Evolutionary conservation across 2,888 invertebrate species (phyloP).

Genomic region (Tholera decimalis): DNA sequence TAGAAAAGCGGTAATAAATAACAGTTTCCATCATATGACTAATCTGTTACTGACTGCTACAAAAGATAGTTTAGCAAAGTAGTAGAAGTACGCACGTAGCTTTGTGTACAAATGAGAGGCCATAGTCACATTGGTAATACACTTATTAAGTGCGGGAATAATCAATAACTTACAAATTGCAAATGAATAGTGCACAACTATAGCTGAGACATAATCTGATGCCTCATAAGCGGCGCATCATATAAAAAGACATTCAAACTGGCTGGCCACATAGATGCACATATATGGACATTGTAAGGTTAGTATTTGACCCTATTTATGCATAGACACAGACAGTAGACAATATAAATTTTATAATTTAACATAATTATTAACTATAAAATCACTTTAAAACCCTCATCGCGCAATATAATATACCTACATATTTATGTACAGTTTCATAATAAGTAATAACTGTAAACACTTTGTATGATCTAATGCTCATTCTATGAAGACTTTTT

Average conservation of each 20-base stretch:
- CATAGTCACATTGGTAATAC: constrained; percentile 12
- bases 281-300: background rate
- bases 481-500: background rate
- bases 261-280: constrained; percentile 6
- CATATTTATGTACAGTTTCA: too few relatives aligned
- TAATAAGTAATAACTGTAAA: background rate
- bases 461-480: constrained; percentile 11
- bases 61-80: constrained; percentile 51
- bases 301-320: constrained; percentile 15
- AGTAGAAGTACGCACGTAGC: constrained; percentile 44
- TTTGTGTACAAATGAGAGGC: constrained; percentile 28
- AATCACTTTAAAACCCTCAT: constrained; percentile 1
- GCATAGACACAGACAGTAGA: background rate
- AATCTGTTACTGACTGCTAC: constrained; percentile 39
- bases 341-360: constrained; percentile 6
- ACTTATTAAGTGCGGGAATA: constrained; percentile 18
- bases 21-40: constrained; percentile 49
- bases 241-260: constrained; percentile 10
- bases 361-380: constrained; percentile 1
- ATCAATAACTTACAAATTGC: background rate
- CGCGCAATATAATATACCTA: too few relatives aligned
- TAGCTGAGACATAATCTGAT: constrained; percentile 19
- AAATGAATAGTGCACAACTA: background rate
- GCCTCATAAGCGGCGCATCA: constrained; percentile 1
- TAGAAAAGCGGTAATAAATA: constrained; percentile 36